phyloP scores from a whole-genome alignment of 1,140 invertebrate species.

The Zaprionus taronus region DNA sequence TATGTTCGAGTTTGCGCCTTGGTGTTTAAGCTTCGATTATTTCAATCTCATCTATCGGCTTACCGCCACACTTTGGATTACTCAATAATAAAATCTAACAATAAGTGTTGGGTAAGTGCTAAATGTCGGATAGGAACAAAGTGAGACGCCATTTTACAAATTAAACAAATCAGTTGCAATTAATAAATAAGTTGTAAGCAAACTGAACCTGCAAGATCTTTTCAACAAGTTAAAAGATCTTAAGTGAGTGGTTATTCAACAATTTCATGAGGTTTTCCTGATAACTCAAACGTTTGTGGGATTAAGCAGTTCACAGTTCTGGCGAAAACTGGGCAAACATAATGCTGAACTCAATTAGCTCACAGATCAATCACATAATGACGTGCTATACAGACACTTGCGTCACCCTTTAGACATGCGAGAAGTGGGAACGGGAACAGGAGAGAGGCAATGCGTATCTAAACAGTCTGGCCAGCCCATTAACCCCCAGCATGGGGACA shows the following conservation, averaged over 20 bases:
- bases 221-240: background rate
- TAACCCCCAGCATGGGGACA: slow-evolving; percentile 49
- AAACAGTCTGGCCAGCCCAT: slow-evolving; percentile 37
- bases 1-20: no score
- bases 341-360: slow-evolving; percentile 32
- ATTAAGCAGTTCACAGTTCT: slow-evolving; percentile 9
- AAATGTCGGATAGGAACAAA: no score
- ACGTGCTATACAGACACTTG: slow-evolving; percentile 23
- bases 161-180: no score
- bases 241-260: background rate
- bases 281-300: background rate
- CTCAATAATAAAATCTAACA: no score
- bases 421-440: background rate
- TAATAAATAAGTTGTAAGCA: no score
- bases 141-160: no score
- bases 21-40: no score
- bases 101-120: no score
- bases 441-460: background rate
- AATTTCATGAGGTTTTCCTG: background rate
- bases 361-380: slow-evolving; percentile 39
- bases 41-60: no score
- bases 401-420: slow-evolving; percentile 22
- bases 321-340: slow-evolving; percentile 1
- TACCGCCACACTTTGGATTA: no score
- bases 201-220: background rate